phyloP scores from a whole-genome alignment of 2,113 vertebrate genomes.

The Haemorhous mexicanus region DNA sequence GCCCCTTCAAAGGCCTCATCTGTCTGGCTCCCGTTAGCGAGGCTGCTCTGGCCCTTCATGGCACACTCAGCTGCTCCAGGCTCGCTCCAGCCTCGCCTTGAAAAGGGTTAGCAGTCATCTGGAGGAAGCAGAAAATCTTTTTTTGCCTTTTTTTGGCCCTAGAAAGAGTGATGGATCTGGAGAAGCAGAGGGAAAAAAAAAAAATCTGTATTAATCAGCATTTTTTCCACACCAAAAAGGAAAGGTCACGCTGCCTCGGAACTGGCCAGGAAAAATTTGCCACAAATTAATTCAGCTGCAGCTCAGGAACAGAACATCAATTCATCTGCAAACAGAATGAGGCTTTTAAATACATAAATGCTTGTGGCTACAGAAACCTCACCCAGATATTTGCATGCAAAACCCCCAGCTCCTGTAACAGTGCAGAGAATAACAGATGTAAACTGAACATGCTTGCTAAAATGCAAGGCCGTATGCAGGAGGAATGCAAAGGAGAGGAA shows the following conservation, averaged over 20 bases:
- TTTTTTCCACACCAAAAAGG: slow-evolving; percentile 26
- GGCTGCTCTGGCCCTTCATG: neutral
- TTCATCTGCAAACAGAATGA: slow-evolving; percentile 47
- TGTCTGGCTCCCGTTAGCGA: slow-evolving; percentile 2
- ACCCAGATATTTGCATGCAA: slow-evolving; percentile 43
- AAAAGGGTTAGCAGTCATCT: neutral
- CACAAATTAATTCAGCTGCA: slow-evolving; percentile 50
- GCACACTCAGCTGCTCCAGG: neutral
- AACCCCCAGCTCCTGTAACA: neutral
- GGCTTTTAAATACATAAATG: slow-evolving; percentile 47
- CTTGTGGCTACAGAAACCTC: slow-evolving; percentile 50
- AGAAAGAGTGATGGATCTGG: neutral
- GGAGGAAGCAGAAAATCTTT: neutral
- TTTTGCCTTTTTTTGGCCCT: neutral
- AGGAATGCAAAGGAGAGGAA: neutral
- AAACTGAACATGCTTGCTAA: neutral
- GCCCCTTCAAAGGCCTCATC: slow-evolving; percentile 6
- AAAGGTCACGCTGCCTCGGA: slow-evolving; percentile 13
- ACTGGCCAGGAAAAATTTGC: slow-evolving; percentile 51
- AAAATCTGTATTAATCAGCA: slow-evolving; percentile 16
- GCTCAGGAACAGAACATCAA: slow-evolving; percentile 45
- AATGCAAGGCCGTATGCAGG: neutral
- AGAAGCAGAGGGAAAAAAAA: neutral
- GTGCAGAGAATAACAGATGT: neutral
- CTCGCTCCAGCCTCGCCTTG: neutral